Percentiles rank a stretch among this genome's conserved stretches.
These are phyloP conservation scores for Nomada fucata DNA, from an alignment of 2,888 invertebrate genomes.

Conservation along the genomic window DNA sequence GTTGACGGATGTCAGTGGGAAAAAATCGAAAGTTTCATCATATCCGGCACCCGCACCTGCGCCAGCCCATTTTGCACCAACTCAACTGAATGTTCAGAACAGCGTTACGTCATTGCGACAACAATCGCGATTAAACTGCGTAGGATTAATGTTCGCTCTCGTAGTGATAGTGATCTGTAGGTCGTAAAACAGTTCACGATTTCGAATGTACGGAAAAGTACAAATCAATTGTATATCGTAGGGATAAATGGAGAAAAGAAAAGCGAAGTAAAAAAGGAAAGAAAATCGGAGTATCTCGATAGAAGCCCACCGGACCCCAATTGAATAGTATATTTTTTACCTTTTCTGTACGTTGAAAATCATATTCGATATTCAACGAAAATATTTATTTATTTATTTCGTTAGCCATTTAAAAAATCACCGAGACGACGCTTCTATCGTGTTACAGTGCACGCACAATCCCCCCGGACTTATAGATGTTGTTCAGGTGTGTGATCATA, in stretches of 20 bases:
- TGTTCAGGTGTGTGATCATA: slow-evolving; percentile 24
- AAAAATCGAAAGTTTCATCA: slow-evolving; percentile 63
- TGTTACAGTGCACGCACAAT: slow-evolving; percentile 24
- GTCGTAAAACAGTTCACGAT: slow-evolving; percentile 37
- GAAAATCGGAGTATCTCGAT: neutral
- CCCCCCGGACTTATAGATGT: slow-evolving; percentile 19
- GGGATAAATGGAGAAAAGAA: neutral
- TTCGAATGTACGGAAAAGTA: slow-evolving; percentile 37
- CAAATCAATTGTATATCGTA: slow-evolving; percentile 29
- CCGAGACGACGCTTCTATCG: slow-evolving; percentile 15
- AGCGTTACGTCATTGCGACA: slow-evolving; percentile 41
- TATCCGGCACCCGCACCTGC: slow-evolving; percentile 68
- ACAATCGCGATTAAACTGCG: slow-evolving; percentile 41
- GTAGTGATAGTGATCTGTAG: slow-evolving; percentile 44
- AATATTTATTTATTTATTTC: neutral
- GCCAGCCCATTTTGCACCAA: slow-evolving; percentile 71
- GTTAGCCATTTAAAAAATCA: neutral
- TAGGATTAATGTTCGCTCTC: slow-evolving; percentile 52
- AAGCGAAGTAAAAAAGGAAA: too few species aligned
- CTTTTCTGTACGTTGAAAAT: neutral
- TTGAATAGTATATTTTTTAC: neutral
- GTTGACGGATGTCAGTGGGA: slow-evolving; percentile 49
- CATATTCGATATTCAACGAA: neutral
- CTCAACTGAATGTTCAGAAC: slow-evolving; percentile 61
- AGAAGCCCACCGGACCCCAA: neutral